Base-by-base conservation (phyloP, 2,797 vertebrate genomes). In the Chaetodon trifasciatus region DNA sequence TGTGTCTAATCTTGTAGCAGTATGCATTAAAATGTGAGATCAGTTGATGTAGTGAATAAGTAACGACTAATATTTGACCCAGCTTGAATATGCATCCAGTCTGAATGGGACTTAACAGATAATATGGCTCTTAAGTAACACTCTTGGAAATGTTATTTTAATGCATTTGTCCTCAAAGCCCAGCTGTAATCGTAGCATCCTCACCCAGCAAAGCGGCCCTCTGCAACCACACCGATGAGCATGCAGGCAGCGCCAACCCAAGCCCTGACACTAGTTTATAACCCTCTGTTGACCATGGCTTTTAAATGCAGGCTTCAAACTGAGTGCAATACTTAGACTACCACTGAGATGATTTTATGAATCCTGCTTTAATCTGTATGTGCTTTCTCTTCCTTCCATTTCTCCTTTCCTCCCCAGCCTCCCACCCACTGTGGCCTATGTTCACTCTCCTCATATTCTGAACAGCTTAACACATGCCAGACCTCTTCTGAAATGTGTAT, bases 131-230 rank as follows among this genome's bases (percentile, higher is more conserved):
- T 44, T 28, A 0, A 61, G 8, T 63, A 9, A 44, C 46, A 13
- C 56, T 21, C 23, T 64, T 57, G 32, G 28, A 28, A 35, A 32
- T 10, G 24, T 16, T 44, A 8, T 37, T 21, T 61, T 42, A 79
- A 92, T 86, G 88, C 93, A 89, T 96, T 95, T 94, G 91, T 92
- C 93, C 93, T 94, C 93, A 49, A 94, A 52, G 93, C 90, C 63
- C 15, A 63, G 50, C 74, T 68, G 37, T 52, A 64, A 69, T 64
- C 74, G 24, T 55, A 67, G 24, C 58, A 32, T 37, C 37, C 46
- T 52, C 17, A 46, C 60, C n/a, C 35, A 24, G 44, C 66, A 65
- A 66, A 64, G 12, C 13, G 28, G 17, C 62, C 42, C 61, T 63
- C 60, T 50, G 49, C 37, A 23, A 24, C 44, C 39, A 67, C 40